Evolutionary conservation across 2,888 invertebrate genomes (phyloP).

Genomic region (Volucella inflata): DNA sequence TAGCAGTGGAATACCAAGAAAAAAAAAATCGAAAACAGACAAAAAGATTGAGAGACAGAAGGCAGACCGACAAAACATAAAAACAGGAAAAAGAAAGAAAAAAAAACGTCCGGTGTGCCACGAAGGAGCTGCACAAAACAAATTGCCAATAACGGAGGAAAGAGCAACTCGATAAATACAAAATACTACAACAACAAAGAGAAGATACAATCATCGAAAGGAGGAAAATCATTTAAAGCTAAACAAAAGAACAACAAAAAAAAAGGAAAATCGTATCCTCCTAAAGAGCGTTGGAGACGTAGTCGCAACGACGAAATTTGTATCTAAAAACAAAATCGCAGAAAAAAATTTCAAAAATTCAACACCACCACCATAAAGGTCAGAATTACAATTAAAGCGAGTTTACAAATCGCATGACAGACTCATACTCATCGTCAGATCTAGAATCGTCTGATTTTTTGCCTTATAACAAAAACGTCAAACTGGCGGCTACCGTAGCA

Average conservation of each 20-base stretch:
- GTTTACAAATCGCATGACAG: slow-evolving; percentile 75
- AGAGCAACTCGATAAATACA: slow-evolving; percentile 17
- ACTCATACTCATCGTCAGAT: slow-evolving; percentile 76
- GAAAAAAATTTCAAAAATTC: slow-evolving; percentile 27
- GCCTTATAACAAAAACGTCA: slow-evolving; percentile 85
- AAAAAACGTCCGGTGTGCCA: slow-evolving; percentile 65
- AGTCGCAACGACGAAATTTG: slow-evolving; percentile 42
- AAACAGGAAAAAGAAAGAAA: slow-evolving; percentile 23
- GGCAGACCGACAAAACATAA: not conserved
- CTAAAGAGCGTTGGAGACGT: not conserved
- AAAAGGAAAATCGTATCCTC: not conserved
- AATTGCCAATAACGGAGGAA: slow-evolving; percentile 65
- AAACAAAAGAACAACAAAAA: slow-evolving; percentile 18
- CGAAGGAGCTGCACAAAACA: slow-evolving; percentile 74
- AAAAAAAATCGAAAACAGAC: slow-evolving; percentile 54
- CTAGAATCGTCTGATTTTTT: slow-evolving; percentile 77
- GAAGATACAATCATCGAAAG: slow-evolving; percentile 12
- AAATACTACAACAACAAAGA: not conserved
- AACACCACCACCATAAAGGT: slow-evolving; percentile 43
- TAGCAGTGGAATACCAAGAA: slow-evolving; percentile 67
- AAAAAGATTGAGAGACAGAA: not conserved
- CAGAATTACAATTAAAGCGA: slow-evolving; percentile 71
- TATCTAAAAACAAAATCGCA: slow-evolving; percentile 18
- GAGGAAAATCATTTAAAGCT: slow-evolving; percentile 45
- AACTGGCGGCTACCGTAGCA: slow-evolving; percentile 94